Conservation (phyloP, 2,797 vertebrate species). For the Sebastes itinus region DNA sequence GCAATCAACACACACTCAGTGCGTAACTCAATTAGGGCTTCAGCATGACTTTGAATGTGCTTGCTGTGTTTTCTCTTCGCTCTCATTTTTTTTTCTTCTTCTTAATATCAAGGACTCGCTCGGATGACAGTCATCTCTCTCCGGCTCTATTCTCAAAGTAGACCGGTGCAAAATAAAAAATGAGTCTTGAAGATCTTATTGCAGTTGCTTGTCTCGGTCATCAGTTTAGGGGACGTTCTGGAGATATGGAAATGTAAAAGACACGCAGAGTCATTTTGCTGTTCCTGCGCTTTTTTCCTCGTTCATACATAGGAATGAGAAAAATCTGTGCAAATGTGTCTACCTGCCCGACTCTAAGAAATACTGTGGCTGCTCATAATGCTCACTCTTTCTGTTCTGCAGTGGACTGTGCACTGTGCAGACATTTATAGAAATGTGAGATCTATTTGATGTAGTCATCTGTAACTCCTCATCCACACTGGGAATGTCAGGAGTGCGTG, state of each 20-base stretch:
- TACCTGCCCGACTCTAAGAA: not conserved
- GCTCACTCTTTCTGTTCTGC: not conserved
- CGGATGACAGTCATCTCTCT: slow-evolving; percentile 46
- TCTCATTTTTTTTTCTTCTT: slow-evolving; percentile 62
- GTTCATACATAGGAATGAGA: slow-evolving; percentile 21
- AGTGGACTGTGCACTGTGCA: not conserved
- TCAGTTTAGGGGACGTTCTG: slow-evolving; percentile 32
- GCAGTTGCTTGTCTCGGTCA: slow-evolving; percentile 20
- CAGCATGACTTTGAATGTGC: slow-evolving; percentile 60
- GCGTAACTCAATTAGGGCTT: slow-evolving; percentile 71
- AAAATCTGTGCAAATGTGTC: not conserved
- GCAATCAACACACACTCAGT: slow-evolving; percentile 66
- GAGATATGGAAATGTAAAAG: slow-evolving; percentile 40
- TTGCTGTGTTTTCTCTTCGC: slow-evolving; percentile 22
- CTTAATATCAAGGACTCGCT: slow-evolving; percentile 52
- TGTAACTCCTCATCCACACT: not conserved
- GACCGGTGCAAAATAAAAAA: slow-evolving; percentile 27
- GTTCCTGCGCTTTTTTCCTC: not conserved
- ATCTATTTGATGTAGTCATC: slow-evolving; percentile 7
- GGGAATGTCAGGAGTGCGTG: too few relatives aligned
- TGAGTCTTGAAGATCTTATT: slow-evolving; percentile 20
- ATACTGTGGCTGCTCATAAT: not conserved
- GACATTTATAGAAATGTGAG: not conserved
- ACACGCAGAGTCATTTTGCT: slow-evolving; percentile 10
- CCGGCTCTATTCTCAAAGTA: slow-evolving; percentile 40